Base-by-base conservation (phyloP, 2,888 invertebrate genomes). In the Meandrusa payeni region DNA sequence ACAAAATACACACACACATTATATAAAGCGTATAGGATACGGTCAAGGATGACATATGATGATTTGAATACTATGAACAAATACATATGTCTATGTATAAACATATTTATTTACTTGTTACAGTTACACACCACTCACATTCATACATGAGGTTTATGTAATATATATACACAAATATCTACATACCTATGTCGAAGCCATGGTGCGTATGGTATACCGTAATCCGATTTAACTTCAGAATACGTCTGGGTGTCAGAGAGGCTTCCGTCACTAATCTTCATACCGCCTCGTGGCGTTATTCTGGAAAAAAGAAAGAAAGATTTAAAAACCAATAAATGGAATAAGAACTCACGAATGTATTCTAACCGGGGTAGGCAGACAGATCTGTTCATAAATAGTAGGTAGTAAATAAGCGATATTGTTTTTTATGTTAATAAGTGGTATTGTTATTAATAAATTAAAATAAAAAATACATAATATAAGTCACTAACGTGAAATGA, bases 181-280 rank as follows among this genome's bases (percentile, higher is more conserved):
- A 58, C 45, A 64, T 81, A 91, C 90, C 95, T 95, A 78, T 96
- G 95, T 70, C 95, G 91, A 63, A 95, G 88, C 95, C 96, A 96
- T 51, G 95, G 94, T 10, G 94, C 93, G 68, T 96, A 96, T 0
- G 94, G 93, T 63, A 94, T 94, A 36, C 93, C 93, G 66, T 94
- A 95, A 64, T 94, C 95, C 23, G 95, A 94, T 56, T 91, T 91
- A 6, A 91, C 91, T 69, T 91, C 91, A 0, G 91, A 91, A 69
- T 92, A 92, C 4, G 93, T 93, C 73, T 95, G 94, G 1, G 95
- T 95, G 64, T 96, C 96, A 36, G 95, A 95, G 20, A 96, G 89
- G 50, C 95, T 95, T 11, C 96, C 96, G 64, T 94, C 94, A 58
- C 92, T 92, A 51, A 91, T 89, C 55, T 88, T 88, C 69, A 90